Percentiles rank a stretch among this genome's conserved stretches.
phyloP scores from a whole-genome alignment of 2,888 invertebrate genomes.

The Meiosimyza decipiens region DNA sequence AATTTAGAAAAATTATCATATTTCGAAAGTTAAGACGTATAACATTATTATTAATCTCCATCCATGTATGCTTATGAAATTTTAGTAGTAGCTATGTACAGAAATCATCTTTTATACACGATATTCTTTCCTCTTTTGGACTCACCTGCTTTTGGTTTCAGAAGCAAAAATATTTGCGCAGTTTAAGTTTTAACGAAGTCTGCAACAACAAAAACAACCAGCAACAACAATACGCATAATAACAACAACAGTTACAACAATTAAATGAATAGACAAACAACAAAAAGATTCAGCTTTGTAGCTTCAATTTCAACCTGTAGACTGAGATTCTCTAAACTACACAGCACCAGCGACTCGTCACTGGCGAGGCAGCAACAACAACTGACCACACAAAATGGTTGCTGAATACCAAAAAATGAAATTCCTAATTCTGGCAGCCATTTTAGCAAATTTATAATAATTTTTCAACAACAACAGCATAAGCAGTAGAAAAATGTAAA shows the following conservation, averaged over 20 bases:
- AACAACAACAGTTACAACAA: conserved; percentile 15
- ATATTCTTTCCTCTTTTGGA: conserved; percentile 6
- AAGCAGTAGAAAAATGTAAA: background rate
- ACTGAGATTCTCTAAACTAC: background rate
- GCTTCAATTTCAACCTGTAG: too few relatives aligned
- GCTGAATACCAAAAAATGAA: background rate
- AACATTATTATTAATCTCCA: too few relatives aligned
- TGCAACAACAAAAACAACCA: conserved; percentile 23
- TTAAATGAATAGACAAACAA: background rate
- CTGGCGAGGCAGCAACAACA: conserved; percentile 31
- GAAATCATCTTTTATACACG: too few relatives aligned
- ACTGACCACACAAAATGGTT: conserved; percentile 15
- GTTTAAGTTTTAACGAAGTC: conserved; percentile 19
- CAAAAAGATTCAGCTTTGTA: too few relatives aligned
- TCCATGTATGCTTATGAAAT: too few relatives aligned
- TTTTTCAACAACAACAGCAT: background rate
- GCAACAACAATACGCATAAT: conserved; percentile 11
- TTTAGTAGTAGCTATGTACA: too few relatives aligned
- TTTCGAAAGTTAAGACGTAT: too few relatives aligned
- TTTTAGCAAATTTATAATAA: background rate
- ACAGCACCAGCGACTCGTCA: background rate
- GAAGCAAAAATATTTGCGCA: conserved; percentile 58
- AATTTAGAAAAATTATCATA: too few relatives aligned
- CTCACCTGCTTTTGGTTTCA: conserved; percentile 54
- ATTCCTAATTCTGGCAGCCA: background rate